A percentile compares a stretch with the other conserved stretches of the same genome.
Evolutionary conservation across 2,113 vertebrate species (phyloP).

Genomic region (Syngnathoides biaculeatus): DNA sequence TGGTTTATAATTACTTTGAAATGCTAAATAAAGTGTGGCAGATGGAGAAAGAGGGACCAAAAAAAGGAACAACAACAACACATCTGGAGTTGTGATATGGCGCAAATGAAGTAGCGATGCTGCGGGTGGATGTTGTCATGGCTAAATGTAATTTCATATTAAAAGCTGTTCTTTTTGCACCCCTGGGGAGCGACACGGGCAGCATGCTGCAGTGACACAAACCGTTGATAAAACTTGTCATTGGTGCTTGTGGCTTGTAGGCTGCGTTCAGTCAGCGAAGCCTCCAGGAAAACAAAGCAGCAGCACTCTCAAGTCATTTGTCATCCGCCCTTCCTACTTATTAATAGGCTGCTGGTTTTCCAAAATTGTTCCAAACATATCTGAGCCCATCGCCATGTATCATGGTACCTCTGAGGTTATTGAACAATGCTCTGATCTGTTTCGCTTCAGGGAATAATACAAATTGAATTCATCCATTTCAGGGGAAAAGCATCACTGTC

Average conservation of each 20-base stretch:
- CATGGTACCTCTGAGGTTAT: neutral
- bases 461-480: neutral
- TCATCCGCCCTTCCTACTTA: neutral
- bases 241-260: conserved; percentile 43
- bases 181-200: conserved; percentile 43
- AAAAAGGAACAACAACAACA: conserved; percentile 10
- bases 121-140: conserved; percentile 34
- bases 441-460: neutral
- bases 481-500: neutral
- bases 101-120: conserved; percentile 24
- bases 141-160: conserved; percentile 52
- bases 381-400: neutral
- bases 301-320: neutral
- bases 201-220: conserved; percentile 41
- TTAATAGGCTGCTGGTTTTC: conserved; percentile 1
- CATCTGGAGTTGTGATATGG: conserved; percentile 17
- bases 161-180: conserved; percentile 15
- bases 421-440: neutral
- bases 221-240: conserved; percentile 49
- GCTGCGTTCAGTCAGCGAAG: conserved; percentile 12
- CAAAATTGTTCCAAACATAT: neutral
- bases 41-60: conserved; percentile 10
- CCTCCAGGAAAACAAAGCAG: conserved; percentile 25
- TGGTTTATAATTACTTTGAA: conserved; percentile 29
- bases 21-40: conserved; percentile 7